These are phyloP conservation scores for Cairina moschata DNA, from an alignment of 2,113 vertebrate genomes.

Conservation along the genomic window DNA sequence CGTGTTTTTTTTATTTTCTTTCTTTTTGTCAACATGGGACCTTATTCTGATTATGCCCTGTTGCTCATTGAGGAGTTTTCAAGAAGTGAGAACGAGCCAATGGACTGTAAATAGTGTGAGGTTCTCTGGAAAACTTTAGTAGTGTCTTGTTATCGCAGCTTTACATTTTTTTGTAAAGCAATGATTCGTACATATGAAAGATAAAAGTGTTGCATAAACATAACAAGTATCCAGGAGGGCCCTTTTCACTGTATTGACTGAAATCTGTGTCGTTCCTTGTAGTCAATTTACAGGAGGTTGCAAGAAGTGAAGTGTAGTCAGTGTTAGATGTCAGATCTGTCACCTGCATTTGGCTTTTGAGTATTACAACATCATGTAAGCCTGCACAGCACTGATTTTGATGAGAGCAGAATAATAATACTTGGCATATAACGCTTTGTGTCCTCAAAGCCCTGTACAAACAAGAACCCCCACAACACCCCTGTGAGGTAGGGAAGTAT, in stretches of 20 bases:
- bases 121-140: not conserved
- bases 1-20: not conserved
- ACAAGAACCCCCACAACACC: conserved; percentile 67
- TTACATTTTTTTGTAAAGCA: not conserved
- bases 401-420: conserved; percentile 59
- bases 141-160: conserved; percentile 5
- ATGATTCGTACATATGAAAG: not conserved
- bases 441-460: conserved; percentile 49
- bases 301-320: not conserved
- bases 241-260: not conserved
- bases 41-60: not conserved
- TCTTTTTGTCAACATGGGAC: not conserved
- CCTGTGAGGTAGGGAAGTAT: conserved; percentile 70
- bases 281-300: conserved; percentile 22
- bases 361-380: not conserved
- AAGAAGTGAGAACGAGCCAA: not conserved
- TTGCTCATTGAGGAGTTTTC: not conserved
- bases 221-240: not conserved
- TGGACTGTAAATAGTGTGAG: not conserved
- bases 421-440: conserved; percentile 29
- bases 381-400: conserved; percentile 6
- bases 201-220: not conserved
- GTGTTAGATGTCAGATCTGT: conserved; percentile 12
- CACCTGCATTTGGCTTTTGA: conserved; percentile 23
- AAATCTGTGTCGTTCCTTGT: not conserved